These are phyloP conservation scores for Catonia carolina DNA, from an alignment of 2,888 invertebrate genomes.

Conservation along the genomic window DNA sequence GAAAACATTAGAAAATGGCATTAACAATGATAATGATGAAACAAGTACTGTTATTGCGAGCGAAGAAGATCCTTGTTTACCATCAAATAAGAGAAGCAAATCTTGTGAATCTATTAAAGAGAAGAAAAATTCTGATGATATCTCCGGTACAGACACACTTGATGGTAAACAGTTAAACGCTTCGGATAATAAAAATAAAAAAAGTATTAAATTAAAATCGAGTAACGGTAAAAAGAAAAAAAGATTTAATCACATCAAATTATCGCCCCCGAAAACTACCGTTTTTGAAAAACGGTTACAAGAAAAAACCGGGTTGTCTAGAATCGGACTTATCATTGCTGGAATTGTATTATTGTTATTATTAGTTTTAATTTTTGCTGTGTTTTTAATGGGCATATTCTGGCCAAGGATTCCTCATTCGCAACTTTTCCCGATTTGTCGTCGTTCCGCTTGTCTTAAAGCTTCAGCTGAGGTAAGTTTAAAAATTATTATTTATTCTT, in stretches of 20 bases:
- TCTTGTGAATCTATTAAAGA: neutral
- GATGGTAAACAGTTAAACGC: conserved; percentile 18
- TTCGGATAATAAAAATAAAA: conserved; percentile 1
- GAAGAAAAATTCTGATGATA: conserved; percentile 1
- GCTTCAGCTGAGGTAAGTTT: conserved; percentile 47
- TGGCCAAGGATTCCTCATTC: conserved; percentile 46
- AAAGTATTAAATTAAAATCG: neutral
- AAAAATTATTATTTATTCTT: neutral
- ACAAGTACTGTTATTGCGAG: conserved; percentile 11
- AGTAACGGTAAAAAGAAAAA: conserved; percentile 9
- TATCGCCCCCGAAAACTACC: conserved; percentile 10
- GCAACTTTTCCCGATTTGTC: conserved; percentile 43
- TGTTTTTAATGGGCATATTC: conserved; percentile 44
- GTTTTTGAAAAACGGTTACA: conserved; percentile 30
- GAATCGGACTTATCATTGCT: conserved; percentile 31
- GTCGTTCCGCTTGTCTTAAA: conserved; percentile 45
- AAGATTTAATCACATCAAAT: conserved; percentile 11
- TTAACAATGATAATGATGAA: conserved; percentile 20
- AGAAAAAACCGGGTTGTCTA: conserved; percentile 34
- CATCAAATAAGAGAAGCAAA: conserved; percentile 5
- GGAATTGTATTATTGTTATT: conserved; percentile 34
- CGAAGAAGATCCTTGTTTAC: conserved; percentile 21
- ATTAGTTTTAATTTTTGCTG: conserved; percentile 43
- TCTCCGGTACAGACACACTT: conserved; percentile 9
- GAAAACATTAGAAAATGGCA: conserved; percentile 19